Conservation (phyloP, 1,140 invertebrate genomes). For the Pachypeltis micranthus region DNA sequence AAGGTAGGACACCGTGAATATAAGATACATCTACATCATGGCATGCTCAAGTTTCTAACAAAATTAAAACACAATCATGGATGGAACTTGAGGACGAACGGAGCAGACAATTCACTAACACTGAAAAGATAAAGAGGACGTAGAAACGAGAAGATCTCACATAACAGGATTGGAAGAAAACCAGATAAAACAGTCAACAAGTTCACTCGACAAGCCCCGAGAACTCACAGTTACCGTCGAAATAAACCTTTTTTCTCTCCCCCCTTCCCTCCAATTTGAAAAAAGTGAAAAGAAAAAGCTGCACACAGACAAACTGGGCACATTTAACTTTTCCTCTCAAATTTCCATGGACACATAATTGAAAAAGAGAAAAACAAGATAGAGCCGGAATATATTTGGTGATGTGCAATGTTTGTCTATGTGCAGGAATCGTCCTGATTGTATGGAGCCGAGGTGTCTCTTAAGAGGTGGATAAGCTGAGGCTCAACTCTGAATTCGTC, state of each 20-base stretch:
- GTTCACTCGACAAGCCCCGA: neutral
- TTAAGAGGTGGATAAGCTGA: neutral
- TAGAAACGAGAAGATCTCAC: too few species aligned
- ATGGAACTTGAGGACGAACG: neutral
- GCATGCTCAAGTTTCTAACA: neutral
- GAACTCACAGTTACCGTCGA: neutral
- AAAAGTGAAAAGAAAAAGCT: conserved; percentile 12
- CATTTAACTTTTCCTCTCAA: conserved; percentile 7
- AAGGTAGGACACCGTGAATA: neutral
- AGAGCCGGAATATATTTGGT: conserved; percentile 8
- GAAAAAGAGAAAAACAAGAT: conserved; percentile 14
- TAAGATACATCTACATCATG: neutral
- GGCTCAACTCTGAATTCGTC: too few species aligned
- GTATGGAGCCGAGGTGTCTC: neutral
- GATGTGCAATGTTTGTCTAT: conserved; percentile 23
- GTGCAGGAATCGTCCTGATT: conserved; percentile 17
- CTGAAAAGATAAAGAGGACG: neutral
- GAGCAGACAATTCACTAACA: neutral
- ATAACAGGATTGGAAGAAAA: neutral
- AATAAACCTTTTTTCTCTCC: neutral
- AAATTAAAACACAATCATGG: neutral
- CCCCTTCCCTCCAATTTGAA: too few species aligned
- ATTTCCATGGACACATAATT: conserved; percentile 7
- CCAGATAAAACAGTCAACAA: neutral
- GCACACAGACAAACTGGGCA: conserved; percentile 23